phyloP scores from a whole-genome alignment of 2,797 vertebrate species.

The Pipistrellus pipistrellus region DNA sequence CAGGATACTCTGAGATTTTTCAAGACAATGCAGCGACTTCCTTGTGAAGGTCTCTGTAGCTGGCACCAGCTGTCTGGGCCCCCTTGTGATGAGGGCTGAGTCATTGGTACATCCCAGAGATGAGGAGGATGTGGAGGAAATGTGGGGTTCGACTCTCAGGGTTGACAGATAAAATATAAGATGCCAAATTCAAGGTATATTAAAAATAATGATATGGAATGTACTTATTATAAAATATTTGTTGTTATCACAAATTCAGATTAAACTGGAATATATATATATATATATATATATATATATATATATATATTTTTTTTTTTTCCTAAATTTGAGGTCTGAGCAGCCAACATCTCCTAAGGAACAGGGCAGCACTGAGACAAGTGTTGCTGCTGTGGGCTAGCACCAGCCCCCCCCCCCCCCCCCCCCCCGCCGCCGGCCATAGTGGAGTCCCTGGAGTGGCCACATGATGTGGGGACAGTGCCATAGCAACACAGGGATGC shows the following conservation, averaged over 20 bases:
- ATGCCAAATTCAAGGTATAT: not conserved
- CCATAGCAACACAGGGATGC: accelerated
- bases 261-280: not conserved
- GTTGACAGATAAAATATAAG: not conserved
- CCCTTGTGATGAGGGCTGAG: not conserved
- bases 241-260: not conserved
- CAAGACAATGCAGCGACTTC: not conserved
- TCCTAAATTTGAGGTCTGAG: not conserved
- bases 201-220: not conserved
- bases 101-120: not conserved
- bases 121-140: not conserved
- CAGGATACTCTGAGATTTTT: not conserved
- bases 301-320: too few species aligned
- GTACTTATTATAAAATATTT: not conserved
- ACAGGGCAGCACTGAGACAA: not conserved
- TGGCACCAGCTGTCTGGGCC: accelerated
- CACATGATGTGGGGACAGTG: accelerated
- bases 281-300: too few species aligned
- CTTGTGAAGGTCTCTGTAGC: not conserved
- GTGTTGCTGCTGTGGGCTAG: accelerated
- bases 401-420: too few species aligned
- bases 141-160: accelerated
- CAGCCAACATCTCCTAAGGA: not conserved
- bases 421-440: too few species aligned
- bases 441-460: not conserved